Conservation (phyloP, 2,888 invertebrate species). For the Epinotia ramella region DNA sequence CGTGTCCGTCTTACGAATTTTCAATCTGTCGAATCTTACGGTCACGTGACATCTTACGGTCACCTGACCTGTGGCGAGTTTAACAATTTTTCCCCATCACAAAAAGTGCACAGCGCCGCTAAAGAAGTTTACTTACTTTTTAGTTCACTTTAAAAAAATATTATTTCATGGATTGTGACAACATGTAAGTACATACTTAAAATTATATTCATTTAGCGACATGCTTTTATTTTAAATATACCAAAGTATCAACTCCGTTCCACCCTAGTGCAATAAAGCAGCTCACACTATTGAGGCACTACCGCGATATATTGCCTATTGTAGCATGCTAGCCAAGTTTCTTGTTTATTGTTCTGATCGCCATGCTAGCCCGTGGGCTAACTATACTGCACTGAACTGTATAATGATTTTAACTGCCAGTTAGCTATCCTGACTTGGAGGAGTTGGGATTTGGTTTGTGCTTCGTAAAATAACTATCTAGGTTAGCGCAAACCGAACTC, state of each 20-base stretch:
- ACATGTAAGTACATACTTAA: too few species aligned
- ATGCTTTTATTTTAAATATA: background rate
- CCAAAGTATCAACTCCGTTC: slow-evolving; percentile 24
- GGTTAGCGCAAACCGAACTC: too few species aligned
- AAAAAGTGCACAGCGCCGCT: too few species aligned
- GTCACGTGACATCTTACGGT: too few species aligned
- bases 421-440: background rate
- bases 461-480: background rate
- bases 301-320: slow-evolving; percentile 44
- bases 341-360: slow-evolving; percentile 44
- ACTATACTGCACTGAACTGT: slow-evolving; percentile 20
- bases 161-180: too few species aligned
- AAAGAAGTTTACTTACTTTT: too few species aligned
- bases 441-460: background rate
- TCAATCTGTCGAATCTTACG: too few species aligned
- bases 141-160: too few species aligned
- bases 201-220: too few species aligned
- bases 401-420: slow-evolving; percentile 30
- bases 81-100: too few species aligned
- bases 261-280: slow-evolving; percentile 18
- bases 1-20: too few species aligned
- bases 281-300: slow-evolving; percentile 36
- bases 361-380: slow-evolving; percentile 39
- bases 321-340: slow-evolving; percentile 40
- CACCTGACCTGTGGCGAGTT: too few species aligned